phyloP scores from a whole-genome alignment of 2,113 vertebrate genomes.

The Taxidea taxus region DNA sequence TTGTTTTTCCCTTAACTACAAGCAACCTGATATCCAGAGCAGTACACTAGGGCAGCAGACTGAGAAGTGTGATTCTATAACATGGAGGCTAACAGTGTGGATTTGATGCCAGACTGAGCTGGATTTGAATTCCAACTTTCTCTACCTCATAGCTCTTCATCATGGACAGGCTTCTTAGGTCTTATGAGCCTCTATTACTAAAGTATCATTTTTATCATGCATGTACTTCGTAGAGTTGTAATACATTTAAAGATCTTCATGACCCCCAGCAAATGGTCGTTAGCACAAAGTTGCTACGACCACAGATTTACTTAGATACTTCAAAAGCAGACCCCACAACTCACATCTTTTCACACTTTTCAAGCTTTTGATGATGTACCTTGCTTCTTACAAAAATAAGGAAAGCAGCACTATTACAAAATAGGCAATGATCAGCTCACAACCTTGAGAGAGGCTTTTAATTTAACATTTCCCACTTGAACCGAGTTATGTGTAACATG shows the following conservation, averaged over 20 bases:
- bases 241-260: neutral
- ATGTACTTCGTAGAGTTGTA: neutral
- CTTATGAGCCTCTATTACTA: neutral
- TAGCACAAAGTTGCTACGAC: neutral
- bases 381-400: neutral
- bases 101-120: neutral
- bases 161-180: neutral
- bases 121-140: neutral
- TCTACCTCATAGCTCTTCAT: neutral
- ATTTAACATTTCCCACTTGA: neutral
- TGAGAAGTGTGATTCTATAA: too few species aligned
- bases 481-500: neutral
- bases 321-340: neutral
- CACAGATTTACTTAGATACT: neutral
- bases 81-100: neutral
- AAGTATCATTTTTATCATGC: neutral
- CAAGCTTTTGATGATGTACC: neutral
- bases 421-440: neutral
- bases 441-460: neutral
- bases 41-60: accelerated
- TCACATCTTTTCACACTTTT: neutral
- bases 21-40: neutral
- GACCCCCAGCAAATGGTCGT: neutral
- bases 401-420: neutral
- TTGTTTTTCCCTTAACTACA: neutral